Evolutionary conservation across 2,888 invertebrate species (phyloP), one percentile per base, ranked within the genome.

Genomic region (Pediacus dermestoides): DNA sequence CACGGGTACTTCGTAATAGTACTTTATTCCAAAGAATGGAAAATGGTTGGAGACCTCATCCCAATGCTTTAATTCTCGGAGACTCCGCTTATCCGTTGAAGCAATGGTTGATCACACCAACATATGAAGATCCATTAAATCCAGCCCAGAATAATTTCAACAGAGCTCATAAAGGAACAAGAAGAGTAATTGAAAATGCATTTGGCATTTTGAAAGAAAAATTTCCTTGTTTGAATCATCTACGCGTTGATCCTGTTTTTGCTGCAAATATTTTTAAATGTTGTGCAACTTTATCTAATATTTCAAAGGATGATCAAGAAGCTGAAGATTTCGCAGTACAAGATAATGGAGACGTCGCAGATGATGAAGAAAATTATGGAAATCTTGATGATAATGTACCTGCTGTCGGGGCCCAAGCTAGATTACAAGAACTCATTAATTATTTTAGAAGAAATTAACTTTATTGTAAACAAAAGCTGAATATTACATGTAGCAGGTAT

Each of bases 1-100:
- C 50, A 14, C 25, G 51, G 14, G 53, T 54, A 12, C 36, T 44
- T 33, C 37, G 34, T 30, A 47, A 46, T 22, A 44, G 44, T 39
- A 30, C 30, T 18, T 37, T 42, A 28, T 47, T 37, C 33, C 35
- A 34, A 11, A 41, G 33, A 44, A 41, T 44, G 44, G 36, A 41
- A 39, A 25, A 39, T 16, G 34, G 42, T 44, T 47, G 43, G 46
- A 47, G 37, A 37, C 39, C 42, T 43, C 34, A 46, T 46, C 22
- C 39, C 12, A 46, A 46, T 40, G 39, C 39, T 32, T 36, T 40
- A 2, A 44, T 40, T 44, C 37, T 44, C 12, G 40, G 40, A 40
- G 36, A 40, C n/a, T n/a, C n/a, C n/a, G n/a, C n/a, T 26, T 41
- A 43, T 30, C 39, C 39, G 2, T 9, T 43, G 11, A 11, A 21